Base-by-base conservation (phyloP, 2,113 vertebrate species). In the Indicator maculatus region DNA sequence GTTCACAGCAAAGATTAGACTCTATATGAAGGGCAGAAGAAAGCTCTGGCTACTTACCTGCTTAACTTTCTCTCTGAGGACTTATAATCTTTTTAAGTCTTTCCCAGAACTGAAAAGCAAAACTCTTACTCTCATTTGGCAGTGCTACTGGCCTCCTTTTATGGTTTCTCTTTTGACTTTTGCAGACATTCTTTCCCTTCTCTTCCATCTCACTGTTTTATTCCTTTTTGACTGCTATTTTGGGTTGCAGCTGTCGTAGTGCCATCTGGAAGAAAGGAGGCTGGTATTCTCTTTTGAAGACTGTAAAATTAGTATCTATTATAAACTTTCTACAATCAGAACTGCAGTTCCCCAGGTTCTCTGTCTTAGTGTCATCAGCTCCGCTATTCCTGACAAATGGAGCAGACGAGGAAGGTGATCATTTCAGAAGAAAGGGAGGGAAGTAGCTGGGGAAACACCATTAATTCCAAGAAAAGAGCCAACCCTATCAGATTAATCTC, bases 401-500 rank as follows among this genome's bases (percentile, higher is more conserved):
- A 92, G 16, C 53, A 81, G 69, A 58, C 17, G 36, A 86, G 31
- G 21, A 65, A 75, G n/a, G 30, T 36, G n/a, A 81, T 82, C 2
- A 60, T 89, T 90, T 86, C 58, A 75, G 74, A 79, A 75, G 16
- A 75, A 89, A 78, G 75, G 52, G 23, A 80, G 65, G 38, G 58
- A 73, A 81, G 24, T 67, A 77, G 23, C 47, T 78, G 69, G 45
- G 31, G 21, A 88, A 89, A 66, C 27, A 82, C 61, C 41, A 83
- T 77, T 80, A 88, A 87, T 85, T 36, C 0, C 0, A 72, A 92
- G 76, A 72, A 88, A 90, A 88, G 28, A 58, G 47, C 65, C 55
- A 75, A 78, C 44, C 53, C 10, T 53, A 55, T 41, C 72, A 78
- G 47, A 90, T 94, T 74, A 90, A 96, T 96, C 80, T 88, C 8